Percentiles rank a stretch among this genome's conserved stretches.
phyloP scores from a whole-genome alignment of 2,113 vertebrate species.

The Ptyas mucosa region DNA sequence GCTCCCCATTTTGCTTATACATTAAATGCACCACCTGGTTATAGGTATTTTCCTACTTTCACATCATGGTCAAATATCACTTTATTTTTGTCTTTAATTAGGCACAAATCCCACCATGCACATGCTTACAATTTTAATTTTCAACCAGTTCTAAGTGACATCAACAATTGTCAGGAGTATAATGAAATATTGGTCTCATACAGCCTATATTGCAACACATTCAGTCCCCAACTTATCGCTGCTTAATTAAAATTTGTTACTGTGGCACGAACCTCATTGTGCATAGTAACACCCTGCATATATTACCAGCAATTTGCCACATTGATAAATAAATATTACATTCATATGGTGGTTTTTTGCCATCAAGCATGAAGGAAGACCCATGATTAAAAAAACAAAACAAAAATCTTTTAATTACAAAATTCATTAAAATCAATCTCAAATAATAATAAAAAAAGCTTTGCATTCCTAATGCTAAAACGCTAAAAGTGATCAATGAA shows the following conservation, averaged over 20 bases:
- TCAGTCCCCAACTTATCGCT: background rate
- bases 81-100: background rate
- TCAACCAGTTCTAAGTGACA: background rate
- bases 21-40: background rate
- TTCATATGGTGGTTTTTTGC: constrained; percentile 7
- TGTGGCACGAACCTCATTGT: constrained; percentile 9
- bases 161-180: background rate
- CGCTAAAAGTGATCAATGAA: constrained; percentile 36
- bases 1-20: background rate
- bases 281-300: constrained; percentile 5
- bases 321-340: constrained; percentile 38
- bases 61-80: background rate
- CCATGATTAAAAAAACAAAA: constrained; percentile 10
- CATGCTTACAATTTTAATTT: background rate
- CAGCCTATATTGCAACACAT: background rate
- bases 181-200: constrained; percentile 4
- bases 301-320: constrained; percentile 26
- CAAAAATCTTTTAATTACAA: constrained; percentile 33
- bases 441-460: constrained; percentile 15
- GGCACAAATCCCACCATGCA: background rate
- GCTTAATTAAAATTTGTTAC: constrained; percentile 33
- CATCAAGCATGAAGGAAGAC: constrained; percentile 20
- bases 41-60: background rate
- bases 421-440: constrained; percentile 15
- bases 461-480: constrained; percentile 18